Percentiles rank a stretch among this genome's conserved stretches.
Evolutionary conservation across 2,888 invertebrate species (phyloP).

Genomic region (Schrankia costaestrigalis): DNA sequence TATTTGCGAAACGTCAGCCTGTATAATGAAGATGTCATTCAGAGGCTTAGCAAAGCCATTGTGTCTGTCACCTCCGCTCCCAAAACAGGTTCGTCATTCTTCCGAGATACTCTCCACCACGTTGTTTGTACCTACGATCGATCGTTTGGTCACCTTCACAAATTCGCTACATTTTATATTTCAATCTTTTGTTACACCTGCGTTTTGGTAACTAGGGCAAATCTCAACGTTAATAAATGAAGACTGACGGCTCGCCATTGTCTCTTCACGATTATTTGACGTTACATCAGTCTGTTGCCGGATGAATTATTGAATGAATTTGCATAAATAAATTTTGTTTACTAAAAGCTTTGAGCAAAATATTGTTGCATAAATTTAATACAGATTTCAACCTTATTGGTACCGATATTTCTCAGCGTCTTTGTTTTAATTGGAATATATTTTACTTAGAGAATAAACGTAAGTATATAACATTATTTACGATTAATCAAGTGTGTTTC

Average conservation of each 20-base stretch:
- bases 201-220: slow-evolving; percentile 32
- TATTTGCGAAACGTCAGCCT: slow-evolving; percentile 61
- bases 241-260: slow-evolving; percentile 40
- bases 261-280: slow-evolving; percentile 40
- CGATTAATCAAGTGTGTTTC: background rate
- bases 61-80: slow-evolving; percentile 42
- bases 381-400: slow-evolving; percentile 18
- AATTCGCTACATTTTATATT: slow-evolving; percentile 38
- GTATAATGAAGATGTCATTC: slow-evolving; percentile 69
- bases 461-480: background rate
- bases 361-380: slow-evolving; percentile 39
- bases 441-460: background rate
- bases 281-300: slow-evolving; percentile 27
- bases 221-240: slow-evolving; percentile 56
- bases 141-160: slow-evolving; percentile 25
- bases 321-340: slow-evolving; percentile 44
- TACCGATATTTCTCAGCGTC: slow-evolving; percentile 18
- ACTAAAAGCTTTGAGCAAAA: slow-evolving; percentile 39
- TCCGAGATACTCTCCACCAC: slow-evolving; percentile 27
- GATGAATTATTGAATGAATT: slow-evolving; percentile 45
- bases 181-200: slow-evolving; percentile 42
- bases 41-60: slow-evolving; percentile 54
- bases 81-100: slow-evolving; percentile 45
- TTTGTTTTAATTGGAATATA: background rate
- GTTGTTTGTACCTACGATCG: slow-evolving; percentile 27